Percentiles rank a stretch among this genome's conserved stretches.
phyloP scores from a whole-genome alignment of 2,113 vertebrate species.

The Trematomus loennbergii region DNA sequence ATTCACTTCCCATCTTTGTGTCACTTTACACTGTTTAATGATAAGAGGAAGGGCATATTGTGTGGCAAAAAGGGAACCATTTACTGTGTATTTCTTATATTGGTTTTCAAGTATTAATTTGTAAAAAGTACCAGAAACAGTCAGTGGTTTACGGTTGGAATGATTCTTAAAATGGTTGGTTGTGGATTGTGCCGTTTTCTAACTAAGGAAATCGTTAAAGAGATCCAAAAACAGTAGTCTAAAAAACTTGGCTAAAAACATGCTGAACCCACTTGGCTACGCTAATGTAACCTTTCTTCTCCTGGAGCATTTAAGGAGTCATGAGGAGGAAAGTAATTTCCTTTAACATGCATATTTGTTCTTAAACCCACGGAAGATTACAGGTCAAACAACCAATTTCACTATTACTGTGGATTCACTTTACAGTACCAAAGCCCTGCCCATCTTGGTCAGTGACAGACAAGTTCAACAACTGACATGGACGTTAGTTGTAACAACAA shows the following conservation, averaged over 20 bases:
- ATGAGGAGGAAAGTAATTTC: too few relatives aligned
- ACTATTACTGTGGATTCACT: background rate
- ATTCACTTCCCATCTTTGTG: constrained; percentile 35
- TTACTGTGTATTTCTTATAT: background rate
- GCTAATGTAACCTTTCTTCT: background rate
- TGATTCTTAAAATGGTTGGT: background rate
- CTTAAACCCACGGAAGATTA: background rate
- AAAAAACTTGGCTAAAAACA: too few relatives aligned
- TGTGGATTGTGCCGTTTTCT: background rate
- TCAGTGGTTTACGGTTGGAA: background rate
- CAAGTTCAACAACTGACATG: background rate
- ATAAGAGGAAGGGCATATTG: background rate
- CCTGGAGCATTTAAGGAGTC: background rate
- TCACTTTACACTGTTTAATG: background rate
- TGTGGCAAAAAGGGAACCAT: constrained; percentile 9
- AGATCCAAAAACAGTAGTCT: too few relatives aligned
- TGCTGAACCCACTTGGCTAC: too few relatives aligned
- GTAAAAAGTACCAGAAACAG: background rate
- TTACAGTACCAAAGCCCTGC: background rate
- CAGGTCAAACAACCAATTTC: background rate
- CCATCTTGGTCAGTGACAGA: background rate
- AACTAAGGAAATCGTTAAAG: background rate
- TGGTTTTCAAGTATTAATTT: background rate
- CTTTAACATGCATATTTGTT: background rate
- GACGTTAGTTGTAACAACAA: background rate